phyloP scores from a whole-genome alignment of 2,888 invertebrate species.

The Amphipoea oculea region DNA sequence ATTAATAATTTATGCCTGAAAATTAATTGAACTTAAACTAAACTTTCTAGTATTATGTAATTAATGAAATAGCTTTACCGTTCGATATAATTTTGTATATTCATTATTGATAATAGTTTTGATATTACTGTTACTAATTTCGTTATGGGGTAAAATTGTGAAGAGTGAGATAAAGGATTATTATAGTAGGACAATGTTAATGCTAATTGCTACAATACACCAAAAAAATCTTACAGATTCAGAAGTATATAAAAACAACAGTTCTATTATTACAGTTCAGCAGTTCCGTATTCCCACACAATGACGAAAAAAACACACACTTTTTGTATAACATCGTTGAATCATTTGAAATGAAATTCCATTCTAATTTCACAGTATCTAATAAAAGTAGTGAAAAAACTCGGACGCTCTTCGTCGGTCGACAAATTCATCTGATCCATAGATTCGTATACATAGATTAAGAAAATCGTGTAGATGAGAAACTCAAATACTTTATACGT shows the following conservation, averaged over 20 bases:
- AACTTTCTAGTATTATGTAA: conserved; percentile 1
- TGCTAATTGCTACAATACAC: no score
- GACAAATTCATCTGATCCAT: conserved; percentile 63
- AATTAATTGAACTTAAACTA: conserved; percentile 32
- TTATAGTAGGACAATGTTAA: background rate
- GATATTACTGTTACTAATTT: background rate
- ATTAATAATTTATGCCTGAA: conserved; percentile 16
- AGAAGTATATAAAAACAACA: conserved; percentile 1
- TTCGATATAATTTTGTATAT: conserved; percentile 6
- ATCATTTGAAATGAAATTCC: conserved; percentile 56
- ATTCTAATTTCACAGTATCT: conserved; percentile 63
- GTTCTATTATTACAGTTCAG: conserved; percentile 18
- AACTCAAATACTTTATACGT: background rate
- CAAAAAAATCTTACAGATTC: background rate
- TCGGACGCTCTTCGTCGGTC: conserved; percentile 28
- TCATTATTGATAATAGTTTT: background rate
- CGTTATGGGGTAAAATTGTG: background rate
- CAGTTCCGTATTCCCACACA: conserved; percentile 25
- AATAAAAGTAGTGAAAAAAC: conserved; percentile 52
- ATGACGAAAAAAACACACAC: conserved; percentile 19
- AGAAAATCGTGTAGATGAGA: background rate
- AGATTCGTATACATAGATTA: conserved; percentile 41
- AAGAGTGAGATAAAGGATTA: background rate
- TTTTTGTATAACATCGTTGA: conserved; percentile 22
- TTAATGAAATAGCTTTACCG: conserved; percentile 15